Conservation (phyloP, 2,797 vertebrate genomes). For the Notamacropus eugenii region DNA sequence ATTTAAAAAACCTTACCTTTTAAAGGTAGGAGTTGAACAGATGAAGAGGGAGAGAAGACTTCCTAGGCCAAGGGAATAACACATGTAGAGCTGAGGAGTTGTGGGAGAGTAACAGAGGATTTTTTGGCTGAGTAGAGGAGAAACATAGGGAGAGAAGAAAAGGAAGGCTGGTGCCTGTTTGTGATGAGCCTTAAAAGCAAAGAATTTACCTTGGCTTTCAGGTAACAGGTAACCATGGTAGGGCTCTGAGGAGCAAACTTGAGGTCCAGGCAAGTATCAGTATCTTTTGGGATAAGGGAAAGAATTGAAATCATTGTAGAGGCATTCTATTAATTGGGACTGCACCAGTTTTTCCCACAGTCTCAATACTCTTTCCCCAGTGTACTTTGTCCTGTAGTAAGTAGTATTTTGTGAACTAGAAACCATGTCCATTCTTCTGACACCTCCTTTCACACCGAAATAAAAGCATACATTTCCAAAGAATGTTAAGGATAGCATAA, state of each 20-base stretch:
- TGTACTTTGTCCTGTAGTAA: background rate
- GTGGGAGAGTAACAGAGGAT: too few relatives aligned
- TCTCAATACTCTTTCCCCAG: background rate
- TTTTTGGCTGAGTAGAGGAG: too few relatives aligned
- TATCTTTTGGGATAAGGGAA: background rate
- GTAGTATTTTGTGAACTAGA: background rate
- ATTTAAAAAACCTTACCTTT: too few relatives aligned
- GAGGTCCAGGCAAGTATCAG: background rate
- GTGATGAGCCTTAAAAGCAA: background rate
- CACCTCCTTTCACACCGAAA: background rate
- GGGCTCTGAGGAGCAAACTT: background rate
- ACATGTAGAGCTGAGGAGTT: too few relatives aligned
- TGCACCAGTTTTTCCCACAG: background rate
- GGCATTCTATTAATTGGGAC: background rate
- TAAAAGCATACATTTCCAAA: background rate
- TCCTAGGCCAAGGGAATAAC: too few relatives aligned
- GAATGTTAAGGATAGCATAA: background rate
- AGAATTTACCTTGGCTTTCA: background rate
- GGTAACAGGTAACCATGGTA: background rate
- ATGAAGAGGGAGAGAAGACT: background rate
- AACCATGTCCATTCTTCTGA: background rate
- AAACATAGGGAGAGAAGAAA: too few relatives aligned
- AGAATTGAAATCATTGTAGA: background rate
- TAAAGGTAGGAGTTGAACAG: background rate
- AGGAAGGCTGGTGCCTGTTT: background rate